Evolutionary conservation across 2,888 invertebrate genomes (phyloP).

Genomic region (Erebia ligea): DNA sequence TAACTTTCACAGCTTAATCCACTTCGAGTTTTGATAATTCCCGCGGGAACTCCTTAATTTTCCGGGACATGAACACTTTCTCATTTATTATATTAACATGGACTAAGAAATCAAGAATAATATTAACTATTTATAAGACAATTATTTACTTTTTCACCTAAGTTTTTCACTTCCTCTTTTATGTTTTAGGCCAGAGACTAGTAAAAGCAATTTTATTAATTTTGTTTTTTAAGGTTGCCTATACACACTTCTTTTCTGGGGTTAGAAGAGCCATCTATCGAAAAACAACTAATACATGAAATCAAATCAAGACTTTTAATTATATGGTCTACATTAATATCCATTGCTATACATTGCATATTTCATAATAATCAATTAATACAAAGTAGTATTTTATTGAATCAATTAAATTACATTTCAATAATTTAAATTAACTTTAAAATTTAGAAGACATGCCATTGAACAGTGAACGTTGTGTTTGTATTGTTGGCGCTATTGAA

Average conservation of each 20-base stretch:
- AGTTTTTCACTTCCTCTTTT: conserved; percentile 32
- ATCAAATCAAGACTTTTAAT: conserved; percentile 1
- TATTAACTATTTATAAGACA: too few relatives aligned
- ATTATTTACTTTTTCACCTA: conserved; percentile 1
- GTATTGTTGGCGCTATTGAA: conserved; percentile 58
- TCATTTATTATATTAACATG: too few relatives aligned
- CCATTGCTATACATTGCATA: not conserved
- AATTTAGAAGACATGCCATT: conserved; percentile 4
- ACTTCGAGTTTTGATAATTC: too few relatives aligned
- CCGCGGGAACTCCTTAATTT: too few relatives aligned
- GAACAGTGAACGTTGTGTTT: conserved; percentile 29
- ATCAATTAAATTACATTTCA: not conserved
- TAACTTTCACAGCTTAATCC: too few relatives aligned
- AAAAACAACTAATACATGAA: conserved; percentile 9
- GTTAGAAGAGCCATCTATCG: conserved; percentile 31
- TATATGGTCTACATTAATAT: too few relatives aligned
- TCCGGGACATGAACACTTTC: too few relatives aligned
- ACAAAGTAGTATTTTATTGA: not conserved
- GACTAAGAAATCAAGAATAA: too few relatives aligned
- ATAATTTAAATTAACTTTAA: not conserved
- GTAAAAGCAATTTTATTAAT: conserved; percentile 19
- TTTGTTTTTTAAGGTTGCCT: conserved; percentile 28
- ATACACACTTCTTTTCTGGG: conserved; percentile 10
- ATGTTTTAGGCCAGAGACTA: not conserved
- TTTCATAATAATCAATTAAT: not conserved